Base-by-base conservation (phyloP, 2,797 vertebrate genomes). In the Aphelocoma californica region DNA sequence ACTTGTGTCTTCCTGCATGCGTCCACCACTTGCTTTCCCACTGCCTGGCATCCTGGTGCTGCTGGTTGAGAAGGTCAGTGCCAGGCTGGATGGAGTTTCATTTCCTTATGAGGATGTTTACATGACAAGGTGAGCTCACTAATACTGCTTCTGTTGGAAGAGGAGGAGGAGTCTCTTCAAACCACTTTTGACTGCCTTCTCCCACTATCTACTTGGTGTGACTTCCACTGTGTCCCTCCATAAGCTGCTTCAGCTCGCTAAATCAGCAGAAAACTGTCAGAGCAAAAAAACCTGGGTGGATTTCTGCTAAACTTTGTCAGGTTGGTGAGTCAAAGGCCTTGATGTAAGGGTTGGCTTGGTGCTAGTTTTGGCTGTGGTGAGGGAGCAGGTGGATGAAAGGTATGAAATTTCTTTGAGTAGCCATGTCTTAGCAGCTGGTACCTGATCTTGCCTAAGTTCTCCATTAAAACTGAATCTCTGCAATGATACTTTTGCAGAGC, bases 131-230 rank as follows among this genome's bases (percentile, higher is more conserved):
- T 58, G 38, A 84, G 20, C 32, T 85, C 42, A 14, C 14, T 42
- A 53, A 15, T 80, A 45, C 15, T 47, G 45, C 2, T 48, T 57
- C 45, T 65, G 9, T 50, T 58, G 48, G 21, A 91, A 78, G 75
- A 84, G 24, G 57, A 86, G 20, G 10, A 29, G 9, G 66, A 7
- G 17, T 66, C 31, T 90, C 23, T n/a, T 81, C 54, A 47, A 56
- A 8, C 5, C 8, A 9, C 29, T 86, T 81, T 15, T 54, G 25
- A 18, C 32, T 92, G 26, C 29, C 7, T 60, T 90, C 7, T 78
- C 15, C 25, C 18, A 3, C 47, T n/a, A 1, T 17, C 15, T 51
- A 0, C 18, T 64, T 66, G 58, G 24, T 2, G 2, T 74, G 44
- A 20, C 29, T 89, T 78, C 19, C 24, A 2, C 18, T 40, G 15